Evolutionary conservation across 2,113 vertebrate species (phyloP), one percentile per base, ranked within the genome.

Genomic region (Rhinopomastus cyanomelas): DNA sequence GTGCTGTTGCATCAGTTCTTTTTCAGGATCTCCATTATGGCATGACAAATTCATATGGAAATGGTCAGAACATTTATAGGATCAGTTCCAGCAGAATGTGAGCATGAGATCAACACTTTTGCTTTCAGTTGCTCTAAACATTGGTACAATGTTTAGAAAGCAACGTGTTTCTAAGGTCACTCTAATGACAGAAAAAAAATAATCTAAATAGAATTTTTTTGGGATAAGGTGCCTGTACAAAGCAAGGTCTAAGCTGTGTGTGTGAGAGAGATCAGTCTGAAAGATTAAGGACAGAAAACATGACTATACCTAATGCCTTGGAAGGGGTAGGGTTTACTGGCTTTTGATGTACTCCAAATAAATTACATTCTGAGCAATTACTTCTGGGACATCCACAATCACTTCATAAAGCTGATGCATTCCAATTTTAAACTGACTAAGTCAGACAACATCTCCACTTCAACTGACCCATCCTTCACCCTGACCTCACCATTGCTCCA

Each of bases 321-420:
- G 17, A 34, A 48, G n/a, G 51, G 19, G 46, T 59, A 26, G 39
- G 82, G 39, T 93, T 42, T 81, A 25, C 32, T 56, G 4, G 17
- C 42, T 74, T 89, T 94, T 85, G 75, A 36, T 59, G 42, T 88
- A 67, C 64, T 93, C 46, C 73, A 71, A 72, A 66, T 66, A 92
- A 75, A 30, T 56, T 20, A 18, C 25, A 32, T 74, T 74, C 21
- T 75, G 69, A 51, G 60, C 46, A 71, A n/a, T 74, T 67, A 68
- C 59, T 95, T 88, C 64, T 37, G 51, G n/a, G 73, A 73, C 60
- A 57, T 55, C 17, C 34, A 60, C 4, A 42, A 26, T 89, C 37
- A 21, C 10, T 19, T 49, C 32, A 37, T 36, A n/a, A 44, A 46
- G 57, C 15, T 56, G 57, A 16, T 14, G 11, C 25, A 36, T 86